Conservation (phyloP, 64 coral and sea anemone species). For the Exaiptasia diaphana region DNA sequence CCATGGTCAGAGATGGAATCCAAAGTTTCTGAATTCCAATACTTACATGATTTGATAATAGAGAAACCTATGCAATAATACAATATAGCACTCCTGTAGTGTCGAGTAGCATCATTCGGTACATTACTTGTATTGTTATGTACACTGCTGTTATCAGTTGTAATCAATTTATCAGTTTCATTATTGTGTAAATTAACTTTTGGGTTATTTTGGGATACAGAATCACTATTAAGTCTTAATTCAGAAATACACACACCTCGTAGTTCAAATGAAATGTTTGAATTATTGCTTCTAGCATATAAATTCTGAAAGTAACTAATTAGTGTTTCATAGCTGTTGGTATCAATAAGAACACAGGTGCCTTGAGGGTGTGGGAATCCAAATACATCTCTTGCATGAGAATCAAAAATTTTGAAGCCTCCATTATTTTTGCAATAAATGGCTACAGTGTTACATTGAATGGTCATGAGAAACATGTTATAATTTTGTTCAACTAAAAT, state of each 20-base stretch:
- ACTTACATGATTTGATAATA: constrained; percentile 30
- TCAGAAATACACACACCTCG: constrained; percentile 46
- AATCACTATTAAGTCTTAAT: constrained; percentile 6
- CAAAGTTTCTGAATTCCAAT: constrained; percentile 49
- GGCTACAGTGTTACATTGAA: constrained; percentile 32
- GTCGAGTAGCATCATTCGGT: no score
- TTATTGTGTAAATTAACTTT: no score
- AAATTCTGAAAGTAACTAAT: constrained; percentile 51
- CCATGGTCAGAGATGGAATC: constrained; percentile 22
- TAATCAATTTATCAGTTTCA: not conserved
- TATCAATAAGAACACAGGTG: constrained; percentile 56
- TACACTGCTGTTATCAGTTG: no score
- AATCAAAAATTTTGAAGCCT: constrained; percentile 48
- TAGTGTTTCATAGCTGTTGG: constrained; percentile 3
- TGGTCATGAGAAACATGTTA: constrained; percentile 50
- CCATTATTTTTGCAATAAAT: constrained; percentile 33
- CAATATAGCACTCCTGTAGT: constrained; percentile 12
- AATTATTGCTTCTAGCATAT: constrained; percentile 17
- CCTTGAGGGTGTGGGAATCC: constrained; percentile 47
- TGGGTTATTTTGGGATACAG: no score
- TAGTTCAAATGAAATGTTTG: constrained; percentile 46
- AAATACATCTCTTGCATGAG: constrained; percentile 58
- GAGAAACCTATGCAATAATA: constrained; percentile 46
- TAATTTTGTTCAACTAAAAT: constrained; percentile 39
- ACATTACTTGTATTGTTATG: no score